Base-by-base conservation (phyloP, 2,113 vertebrate species). In the Polypterus bichir region DNA sequence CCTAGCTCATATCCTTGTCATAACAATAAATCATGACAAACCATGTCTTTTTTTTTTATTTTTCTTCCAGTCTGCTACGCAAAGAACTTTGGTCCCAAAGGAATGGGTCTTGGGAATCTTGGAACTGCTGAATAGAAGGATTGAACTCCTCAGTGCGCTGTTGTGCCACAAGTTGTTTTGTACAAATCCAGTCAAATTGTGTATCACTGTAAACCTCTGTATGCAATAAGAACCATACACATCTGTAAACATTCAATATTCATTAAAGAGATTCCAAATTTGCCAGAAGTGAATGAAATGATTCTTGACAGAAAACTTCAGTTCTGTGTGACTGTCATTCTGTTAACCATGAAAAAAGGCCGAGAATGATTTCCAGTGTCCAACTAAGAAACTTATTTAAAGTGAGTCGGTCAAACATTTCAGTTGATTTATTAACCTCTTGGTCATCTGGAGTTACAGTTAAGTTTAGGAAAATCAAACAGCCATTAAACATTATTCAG, bases 51-150 rank as follows among this genome's bases (percentile, higher is more conserved):
- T 48, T 3, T 47, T 3, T 5, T 68, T 70, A 51, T 77, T 60
- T 27, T 70, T 66, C 49, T 68, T 63, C 10, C 83, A 97, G 93
- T 92, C 71, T 98, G 94, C 72, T 97, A 98, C 0, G 94, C 94
- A 62, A 97, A 97, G 81, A 92, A 97, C 71, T 98, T 98, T 0
- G 94, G 94, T 8, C 94, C 94, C 1, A 97, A 96, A 72, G 94
- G 94, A 62, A 90, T 93, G 46, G 94, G 94, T 5, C 87, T 95
- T 69, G 94, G 94, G 47, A 93, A 94, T 63, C 84, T 83, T 3
- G 94, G 91, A 71, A 87, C 92, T 79, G 75, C 83, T 71, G 91
- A 92, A 62, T 83, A 90, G 64, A 80, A 81, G 55, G 80, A 88
- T 57, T 86, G 69, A 81, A 60, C 47, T 4, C 4, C 27, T 27